Evolutionary conservation across 2,888 invertebrate genomes (phyloP), one percentile per base, ranked within the genome.

Genomic region (Atethmia centrago): DNA sequence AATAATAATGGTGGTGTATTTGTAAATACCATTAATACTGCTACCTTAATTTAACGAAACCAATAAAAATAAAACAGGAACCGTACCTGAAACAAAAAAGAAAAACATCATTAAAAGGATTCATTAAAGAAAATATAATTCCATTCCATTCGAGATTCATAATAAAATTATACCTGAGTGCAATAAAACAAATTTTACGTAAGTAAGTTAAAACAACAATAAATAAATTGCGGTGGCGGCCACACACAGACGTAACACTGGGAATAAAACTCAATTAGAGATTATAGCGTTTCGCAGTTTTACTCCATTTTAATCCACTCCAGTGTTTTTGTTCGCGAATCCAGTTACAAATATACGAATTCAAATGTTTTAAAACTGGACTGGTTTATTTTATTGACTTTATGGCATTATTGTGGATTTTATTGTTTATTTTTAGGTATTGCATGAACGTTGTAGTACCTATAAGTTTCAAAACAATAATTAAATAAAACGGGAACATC

Each of bases 191-290:
- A 81, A 80, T 80, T 85, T 76, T 69, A 71, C 73, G 72, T 84
- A 85, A 83, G 82, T 82, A 76, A 85, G 85, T 83, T 85, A 80
- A 79, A 82, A 85, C 66, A 81, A 87, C 79, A 79, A 83, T 86
- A 85, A 88, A 88, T 86, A 87, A 82, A 88, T 88, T 85, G 85
- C 75, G 79, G 80, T 79, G 79, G 83, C 77, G 83, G 80, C 80
- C 85, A 86, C 84, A 85, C 83, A 84, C 87, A 81, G 83, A 82
- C 82, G 84, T 62, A 66, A 80, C 85, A 83, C 86, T 45, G 88
- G 87, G 88, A 88, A 88, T 88, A 85, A 90, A 92, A 93, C 90
- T 91, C 91, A 91, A 92, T 93, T 92, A 92, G 90, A 90, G 88
- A 92, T 91, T 90, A 91, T 90, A 88, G 87, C 86, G 89, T 89